Percentiles rank a stretch among this genome's conserved stretches.
Evolutionary conservation across 2,888 invertebrate genomes (phyloP).

Genomic region (Ophion costatus): DNA sequence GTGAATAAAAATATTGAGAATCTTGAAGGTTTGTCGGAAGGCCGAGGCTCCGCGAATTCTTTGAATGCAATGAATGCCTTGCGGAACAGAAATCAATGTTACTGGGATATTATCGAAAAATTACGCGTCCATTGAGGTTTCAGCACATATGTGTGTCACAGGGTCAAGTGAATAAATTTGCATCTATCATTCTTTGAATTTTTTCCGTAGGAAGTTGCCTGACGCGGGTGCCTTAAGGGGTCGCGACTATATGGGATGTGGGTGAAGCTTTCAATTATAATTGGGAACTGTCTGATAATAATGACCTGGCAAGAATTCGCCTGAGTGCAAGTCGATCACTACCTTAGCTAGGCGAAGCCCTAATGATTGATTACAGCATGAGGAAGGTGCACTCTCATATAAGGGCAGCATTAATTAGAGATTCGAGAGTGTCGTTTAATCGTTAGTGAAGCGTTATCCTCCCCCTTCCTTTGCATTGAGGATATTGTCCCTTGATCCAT

Average conservation of each 20-base stretch:
- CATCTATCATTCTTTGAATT: too few relatives aligned
- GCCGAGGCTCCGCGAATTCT: too few relatives aligned
- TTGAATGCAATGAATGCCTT: too few relatives aligned
- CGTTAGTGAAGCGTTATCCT: conserved; percentile 4
- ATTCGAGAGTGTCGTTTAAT: neutral
- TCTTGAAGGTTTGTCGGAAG: too few relatives aligned
- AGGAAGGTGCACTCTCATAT: neutral
- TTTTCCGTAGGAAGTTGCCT: too few relatives aligned
- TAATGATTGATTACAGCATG: conserved; percentile 22
- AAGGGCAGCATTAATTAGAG: conserved; percentile 13
- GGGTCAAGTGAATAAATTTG: too few relatives aligned
- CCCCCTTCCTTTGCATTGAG: neutral
- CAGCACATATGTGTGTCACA: too few relatives aligned
- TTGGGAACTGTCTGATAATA: neutral
- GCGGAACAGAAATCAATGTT: too few relatives aligned
- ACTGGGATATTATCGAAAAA: too few relatives aligned
- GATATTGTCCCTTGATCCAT: neutral
- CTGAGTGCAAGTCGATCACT: neutral
- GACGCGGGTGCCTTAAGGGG: too few relatives aligned
- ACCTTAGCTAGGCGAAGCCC: neutral
- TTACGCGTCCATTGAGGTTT: too few relatives aligned
- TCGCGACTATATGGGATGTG: neutral
- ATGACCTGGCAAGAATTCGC: neutral
- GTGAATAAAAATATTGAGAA: too few relatives aligned
- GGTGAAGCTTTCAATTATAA: neutral